Evolutionary conservation across 2,113 vertebrate genomes (phyloP).

Genomic region (Eonycteris spelaea): DNA sequence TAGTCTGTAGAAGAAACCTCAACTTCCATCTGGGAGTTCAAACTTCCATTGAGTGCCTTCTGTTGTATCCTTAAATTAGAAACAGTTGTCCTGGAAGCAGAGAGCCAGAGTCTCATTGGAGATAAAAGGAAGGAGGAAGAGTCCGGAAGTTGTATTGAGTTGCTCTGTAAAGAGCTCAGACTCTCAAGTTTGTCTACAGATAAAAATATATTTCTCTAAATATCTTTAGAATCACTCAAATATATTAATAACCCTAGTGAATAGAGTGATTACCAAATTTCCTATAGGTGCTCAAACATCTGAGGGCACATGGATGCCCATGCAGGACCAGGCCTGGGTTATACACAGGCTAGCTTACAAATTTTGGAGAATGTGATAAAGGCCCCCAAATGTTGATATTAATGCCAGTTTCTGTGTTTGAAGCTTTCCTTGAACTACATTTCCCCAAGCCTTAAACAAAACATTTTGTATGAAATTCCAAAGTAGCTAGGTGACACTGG

Average conservation of each 20-base stretch:
- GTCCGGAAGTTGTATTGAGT: background rate
- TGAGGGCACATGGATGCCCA: background rate
- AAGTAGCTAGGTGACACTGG: background rate
- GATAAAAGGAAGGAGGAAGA: background rate
- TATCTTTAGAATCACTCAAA: background rate
- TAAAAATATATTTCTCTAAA: background rate
- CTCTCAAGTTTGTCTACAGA: background rate
- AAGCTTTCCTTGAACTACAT: background rate
- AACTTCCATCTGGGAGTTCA: background rate
- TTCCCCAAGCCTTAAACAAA: background rate
- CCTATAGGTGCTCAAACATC: background rate
- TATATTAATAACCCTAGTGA: background rate
- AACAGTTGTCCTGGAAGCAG: background rate
- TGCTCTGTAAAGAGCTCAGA: background rate
- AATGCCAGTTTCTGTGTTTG: background rate
- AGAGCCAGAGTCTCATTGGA: background rate
- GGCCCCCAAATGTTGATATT: background rate
- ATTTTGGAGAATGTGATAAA: background rate
- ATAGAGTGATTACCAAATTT: background rate
- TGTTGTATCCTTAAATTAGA: background rate
- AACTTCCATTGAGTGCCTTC: background rate
- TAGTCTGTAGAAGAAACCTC: background rate
- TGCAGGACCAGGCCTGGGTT: background rate
- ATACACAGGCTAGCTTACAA: background rate
- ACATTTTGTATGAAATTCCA: background rate